A percentile compares a stretch with the other conserved stretches of the same genome.
Conservation (phyloP, 2,797 vertebrate genomes). For the Coccyzus lansbergi region DNA sequence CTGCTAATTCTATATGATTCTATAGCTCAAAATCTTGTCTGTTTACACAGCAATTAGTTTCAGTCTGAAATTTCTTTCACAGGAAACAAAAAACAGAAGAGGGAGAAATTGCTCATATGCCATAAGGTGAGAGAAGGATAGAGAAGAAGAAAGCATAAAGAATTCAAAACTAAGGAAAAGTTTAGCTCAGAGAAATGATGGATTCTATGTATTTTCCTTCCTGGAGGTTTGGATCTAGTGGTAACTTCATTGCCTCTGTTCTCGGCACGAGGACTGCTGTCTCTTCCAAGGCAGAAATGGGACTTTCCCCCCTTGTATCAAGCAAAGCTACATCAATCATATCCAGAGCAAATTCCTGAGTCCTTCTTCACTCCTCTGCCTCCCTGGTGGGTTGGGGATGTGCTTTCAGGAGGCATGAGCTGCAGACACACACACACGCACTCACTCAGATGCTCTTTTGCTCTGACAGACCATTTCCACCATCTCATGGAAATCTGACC, state of each 20-base stretch:
- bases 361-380: background rate
- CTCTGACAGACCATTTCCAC: conserved; percentile 4
- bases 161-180: background rate
- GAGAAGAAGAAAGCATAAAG: background rate
- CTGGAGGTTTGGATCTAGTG: background rate
- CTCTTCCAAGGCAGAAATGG: background rate
- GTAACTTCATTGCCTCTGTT: background rate
- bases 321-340: background rate
- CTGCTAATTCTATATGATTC: too few relatives aligned
- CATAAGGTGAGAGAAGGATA: background rate
- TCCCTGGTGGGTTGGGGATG: background rate
- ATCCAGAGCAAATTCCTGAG: background rate
- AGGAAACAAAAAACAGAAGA: background rate
- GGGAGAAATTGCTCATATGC: background rate
- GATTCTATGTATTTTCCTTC: background rate
- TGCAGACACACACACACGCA: background rate
- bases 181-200: background rate
- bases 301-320: background rate
- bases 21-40: background rate
- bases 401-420: background rate
- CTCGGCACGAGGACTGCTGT: background rate
- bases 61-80: background rate
- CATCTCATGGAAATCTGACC: background rate
- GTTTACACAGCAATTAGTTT: background rate
- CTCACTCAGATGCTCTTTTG: background rate